Conservation (phyloP, 1,140 invertebrate species). For the Sipha flava region DNA sequence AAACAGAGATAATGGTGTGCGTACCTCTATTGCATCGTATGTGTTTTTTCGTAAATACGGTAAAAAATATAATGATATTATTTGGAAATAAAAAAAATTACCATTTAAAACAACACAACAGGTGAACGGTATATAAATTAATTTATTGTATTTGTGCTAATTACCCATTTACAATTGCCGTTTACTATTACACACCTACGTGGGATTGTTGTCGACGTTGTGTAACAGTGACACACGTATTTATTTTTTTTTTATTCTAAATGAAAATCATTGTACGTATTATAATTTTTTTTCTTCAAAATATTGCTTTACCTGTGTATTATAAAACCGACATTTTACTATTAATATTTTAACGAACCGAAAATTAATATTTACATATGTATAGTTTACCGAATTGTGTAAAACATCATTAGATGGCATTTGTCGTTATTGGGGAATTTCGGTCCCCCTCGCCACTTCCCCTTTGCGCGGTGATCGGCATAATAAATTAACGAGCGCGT, state of each 20-base stretch:
- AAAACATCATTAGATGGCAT: slow-evolving; percentile 20
- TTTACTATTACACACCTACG: not conserved
- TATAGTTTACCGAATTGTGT: slow-evolving; percentile 15
- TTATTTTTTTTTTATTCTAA: slow-evolving; percentile 9
- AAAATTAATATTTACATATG: slow-evolving; percentile 32
- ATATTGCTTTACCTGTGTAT: not conserved
- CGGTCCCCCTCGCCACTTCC: not conserved
- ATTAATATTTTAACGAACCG: slow-evolving; percentile 14
- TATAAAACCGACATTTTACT: slow-evolving; percentile 10
- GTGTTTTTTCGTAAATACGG: not conserved
- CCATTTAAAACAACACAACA: not conserved
- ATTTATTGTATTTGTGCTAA: slow-evolving; percentile 29
- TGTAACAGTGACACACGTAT: not conserved
- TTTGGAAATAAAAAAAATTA: slow-evolving; percentile 2
- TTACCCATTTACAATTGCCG: slow-evolving; percentile 28
- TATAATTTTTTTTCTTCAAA: slow-evolving; percentile 15
- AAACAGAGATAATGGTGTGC: too few species aligned
- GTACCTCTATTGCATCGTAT: not conserved
- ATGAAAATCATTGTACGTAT: slow-evolving; percentile 18
- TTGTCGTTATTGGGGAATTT: slow-evolving; percentile 7
- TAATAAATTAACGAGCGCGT: slow-evolving; percentile 18
- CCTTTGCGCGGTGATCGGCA: not conserved
- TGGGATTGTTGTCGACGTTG: not conserved
- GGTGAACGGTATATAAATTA: slow-evolving; percentile 26
- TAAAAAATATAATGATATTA: not conserved